These are phyloP conservation scores for Gallinago media DNA, from an alignment of 2,113 vertebrate genomes.

Conservation along the genomic window DNA sequence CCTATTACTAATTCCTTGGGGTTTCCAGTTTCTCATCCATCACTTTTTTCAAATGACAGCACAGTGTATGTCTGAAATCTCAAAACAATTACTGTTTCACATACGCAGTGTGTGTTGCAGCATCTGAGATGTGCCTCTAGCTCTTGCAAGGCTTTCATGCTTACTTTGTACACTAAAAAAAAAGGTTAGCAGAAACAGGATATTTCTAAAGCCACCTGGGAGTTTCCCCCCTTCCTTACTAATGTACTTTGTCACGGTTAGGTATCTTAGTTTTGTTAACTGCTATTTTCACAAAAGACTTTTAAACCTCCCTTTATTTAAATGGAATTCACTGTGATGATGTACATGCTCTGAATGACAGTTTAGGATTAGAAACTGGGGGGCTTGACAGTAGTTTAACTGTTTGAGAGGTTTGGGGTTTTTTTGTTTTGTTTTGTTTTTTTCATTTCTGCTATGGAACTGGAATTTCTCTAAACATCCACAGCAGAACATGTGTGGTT, in stretches of 20 bases:
- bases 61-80: conserved; percentile 45
- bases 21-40: conserved; percentile 74
- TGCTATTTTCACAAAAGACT: background rate
- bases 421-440: background rate
- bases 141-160: background rate
- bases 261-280: background rate
- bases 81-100: conserved; percentile 60
- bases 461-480: background rate
- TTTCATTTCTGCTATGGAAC: background rate
- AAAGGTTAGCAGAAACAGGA: background rate
- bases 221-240: background rate
- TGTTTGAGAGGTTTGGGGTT: background rate
- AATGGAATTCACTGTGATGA: background rate
- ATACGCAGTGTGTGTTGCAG: background rate
- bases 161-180: background rate
- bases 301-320: background rate
- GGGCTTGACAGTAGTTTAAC: background rate
- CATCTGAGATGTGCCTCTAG: background rate
- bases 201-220: background rate
- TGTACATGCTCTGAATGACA: background rate
- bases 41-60: conserved; percentile 71
- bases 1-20: conserved; percentile 71
- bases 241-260: background rate
- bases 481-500: background rate
- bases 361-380: background rate